These are phyloP conservation scores for Bombyx mandarina DNA, from an alignment of 1,140 invertebrate species.

Conservation along the genomic window DNA sequence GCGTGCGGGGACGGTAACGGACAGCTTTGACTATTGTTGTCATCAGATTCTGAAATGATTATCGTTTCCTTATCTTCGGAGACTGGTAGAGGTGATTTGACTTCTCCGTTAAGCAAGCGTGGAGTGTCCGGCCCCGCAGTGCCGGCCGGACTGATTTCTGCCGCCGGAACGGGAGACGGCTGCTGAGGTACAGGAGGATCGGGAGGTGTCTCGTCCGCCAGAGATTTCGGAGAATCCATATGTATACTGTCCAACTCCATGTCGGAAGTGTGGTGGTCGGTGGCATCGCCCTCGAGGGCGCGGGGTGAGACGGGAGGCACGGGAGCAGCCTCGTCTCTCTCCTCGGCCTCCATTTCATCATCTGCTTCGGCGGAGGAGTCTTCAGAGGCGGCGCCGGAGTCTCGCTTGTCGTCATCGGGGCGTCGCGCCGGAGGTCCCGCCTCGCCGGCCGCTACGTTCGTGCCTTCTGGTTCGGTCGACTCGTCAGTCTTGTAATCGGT, in stretches of 20 bases:
- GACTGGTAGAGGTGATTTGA: conserved; percentile 37
- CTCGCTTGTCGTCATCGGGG: conserved; percentile 67
- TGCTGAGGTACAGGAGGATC: no score
- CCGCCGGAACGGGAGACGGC: conserved; percentile 1
- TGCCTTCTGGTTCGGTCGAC: conserved; percentile 28
- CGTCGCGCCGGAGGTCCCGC: conserved; percentile 20
- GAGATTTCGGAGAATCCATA: conserved; percentile 60
- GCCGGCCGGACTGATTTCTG: conserved; percentile 2
- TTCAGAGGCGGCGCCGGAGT: conserved; percentile 68
- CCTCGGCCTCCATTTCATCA: conserved; percentile 76
- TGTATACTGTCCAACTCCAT: conserved; percentile 68
- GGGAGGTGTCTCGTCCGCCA: conserved; percentile 36
- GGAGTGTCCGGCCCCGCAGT: no score
- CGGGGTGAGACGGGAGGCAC: conserved; percentile 47
- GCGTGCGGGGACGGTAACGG: conserved; percentile 57
- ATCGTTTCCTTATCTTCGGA: conserved; percentile 67
- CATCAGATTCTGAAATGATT: conserved; percentile 68
- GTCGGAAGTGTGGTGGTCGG: conserved; percentile 58
- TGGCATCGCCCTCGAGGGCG: conserved; percentile 49
- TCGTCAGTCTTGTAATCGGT: conserved; percentile 40
- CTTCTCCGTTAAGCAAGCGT: conserved; percentile 30
- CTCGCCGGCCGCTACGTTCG: conserved; percentile 20
- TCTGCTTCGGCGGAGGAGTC: conserved; percentile 75
- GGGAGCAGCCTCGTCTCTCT: conserved; percentile 54
- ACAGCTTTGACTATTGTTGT: conserved; percentile 65